Conservation (phyloP, 2,113 vertebrate genomes). For the Megalops atlanticus region DNA sequence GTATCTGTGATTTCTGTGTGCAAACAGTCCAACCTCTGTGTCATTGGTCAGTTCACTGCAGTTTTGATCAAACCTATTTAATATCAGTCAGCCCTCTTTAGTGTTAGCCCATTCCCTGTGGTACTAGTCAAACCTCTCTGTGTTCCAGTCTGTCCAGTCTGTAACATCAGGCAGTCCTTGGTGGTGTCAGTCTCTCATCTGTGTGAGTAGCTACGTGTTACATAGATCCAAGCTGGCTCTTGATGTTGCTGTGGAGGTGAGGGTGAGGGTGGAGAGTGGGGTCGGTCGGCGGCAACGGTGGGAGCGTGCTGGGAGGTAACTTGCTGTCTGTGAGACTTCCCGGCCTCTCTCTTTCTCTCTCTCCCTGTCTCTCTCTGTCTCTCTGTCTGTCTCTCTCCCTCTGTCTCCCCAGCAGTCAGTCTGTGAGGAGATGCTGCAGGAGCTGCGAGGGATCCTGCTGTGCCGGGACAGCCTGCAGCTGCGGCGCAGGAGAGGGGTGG, state of each 20-base stretch:
- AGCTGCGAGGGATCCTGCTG: constrained; percentile 90
- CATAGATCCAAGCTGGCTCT: background rate
- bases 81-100: background rate
- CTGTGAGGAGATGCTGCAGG: constrained; percentile 94
- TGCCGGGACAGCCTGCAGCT: constrained; percentile 90
- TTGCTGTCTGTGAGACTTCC: constrained; percentile 14
- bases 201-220: too few relatives aligned
- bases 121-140: too few relatives aligned
- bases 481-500: constrained; percentile 72
- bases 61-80: background rate
- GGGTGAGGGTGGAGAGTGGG: background rate
- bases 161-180: background rate
- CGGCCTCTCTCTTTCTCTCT: constrained; percentile 15
- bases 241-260: background rate
- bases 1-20: background rate
- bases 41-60: background rate
- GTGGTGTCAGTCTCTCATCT: background rate
- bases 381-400: constrained; percentile 20
- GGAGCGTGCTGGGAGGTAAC: background rate
- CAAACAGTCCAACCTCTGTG: background rate
- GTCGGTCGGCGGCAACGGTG: too few relatives aligned
- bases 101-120: background rate
- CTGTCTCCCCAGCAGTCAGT: constrained; percentile 85
- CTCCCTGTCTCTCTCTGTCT: constrained; percentile 51
- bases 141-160: background rate